A percentile compares a stretch with the other conserved stretches of the same genome.
Conservation (phyloP, 1,140 invertebrate species). For the Bombus fervidus region DNA sequence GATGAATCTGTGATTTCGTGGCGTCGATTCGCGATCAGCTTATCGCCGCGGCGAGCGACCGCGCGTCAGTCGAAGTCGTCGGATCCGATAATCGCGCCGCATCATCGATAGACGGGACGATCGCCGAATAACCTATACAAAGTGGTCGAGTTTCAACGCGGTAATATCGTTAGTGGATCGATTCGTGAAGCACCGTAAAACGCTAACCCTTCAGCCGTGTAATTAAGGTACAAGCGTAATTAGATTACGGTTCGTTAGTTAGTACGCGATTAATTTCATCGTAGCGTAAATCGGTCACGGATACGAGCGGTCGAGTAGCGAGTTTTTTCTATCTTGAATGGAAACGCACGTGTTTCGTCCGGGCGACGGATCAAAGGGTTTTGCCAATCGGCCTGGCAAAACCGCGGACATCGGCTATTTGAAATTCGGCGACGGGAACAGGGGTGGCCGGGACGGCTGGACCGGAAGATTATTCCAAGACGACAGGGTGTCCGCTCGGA, state of each 20-base stretch:
- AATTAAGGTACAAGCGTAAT: conserved; percentile 33
- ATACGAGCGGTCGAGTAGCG: background rate
- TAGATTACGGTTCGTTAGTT: conserved; percentile 39
- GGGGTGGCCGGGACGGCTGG: too few relatives aligned
- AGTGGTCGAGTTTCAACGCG: conserved; percentile 37
- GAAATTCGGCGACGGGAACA: background rate
- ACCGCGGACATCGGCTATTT: background rate
- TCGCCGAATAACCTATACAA: background rate
- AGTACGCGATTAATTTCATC: conserved; percentile 33
- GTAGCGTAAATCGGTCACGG: conserved; percentile 10
- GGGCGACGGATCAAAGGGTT: background rate
- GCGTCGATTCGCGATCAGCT: background rate
- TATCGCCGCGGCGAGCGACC: background rate
- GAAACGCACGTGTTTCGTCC: too few relatives aligned
- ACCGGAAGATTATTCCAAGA: conserved; percentile 44
- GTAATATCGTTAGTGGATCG: conserved; percentile 52
- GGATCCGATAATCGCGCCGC: conserved; percentile 2
- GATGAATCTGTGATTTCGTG: conserved; percentile 67
- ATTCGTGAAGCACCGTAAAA: conserved; percentile 50
- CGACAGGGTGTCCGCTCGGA: conserved; percentile 32
- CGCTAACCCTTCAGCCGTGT: background rate
- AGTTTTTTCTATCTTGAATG: background rate
- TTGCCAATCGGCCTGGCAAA: background rate
- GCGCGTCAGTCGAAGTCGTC: too few relatives aligned
- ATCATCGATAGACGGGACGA: conserved; percentile 44